phyloP scores from a whole-genome alignment of 1,140 invertebrate genomes.

The Caenorhabditis latens region DNA sequence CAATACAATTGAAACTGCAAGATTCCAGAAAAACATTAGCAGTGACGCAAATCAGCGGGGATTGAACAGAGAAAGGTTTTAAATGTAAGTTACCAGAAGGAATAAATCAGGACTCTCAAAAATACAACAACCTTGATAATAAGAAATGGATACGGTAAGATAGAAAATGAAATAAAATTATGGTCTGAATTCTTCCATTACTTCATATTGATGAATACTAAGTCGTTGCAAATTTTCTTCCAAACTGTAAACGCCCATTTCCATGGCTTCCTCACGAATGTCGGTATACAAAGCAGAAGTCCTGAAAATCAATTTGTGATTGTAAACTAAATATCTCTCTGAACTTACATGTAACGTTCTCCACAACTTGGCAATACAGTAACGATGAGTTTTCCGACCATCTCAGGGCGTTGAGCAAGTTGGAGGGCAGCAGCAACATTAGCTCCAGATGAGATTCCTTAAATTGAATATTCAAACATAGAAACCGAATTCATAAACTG shows the following conservation, averaged over 20 bases:
- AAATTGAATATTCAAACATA: slow-evolving; percentile 46
- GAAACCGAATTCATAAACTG: background rate
- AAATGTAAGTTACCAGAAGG: background rate
- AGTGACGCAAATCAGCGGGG: slow-evolving; percentile 5
- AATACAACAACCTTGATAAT: background rate
- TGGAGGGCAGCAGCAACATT: slow-evolving; percentile 72
- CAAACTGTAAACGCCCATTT: slow-evolving; percentile 69
- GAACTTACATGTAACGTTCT: slow-evolving; percentile 73
- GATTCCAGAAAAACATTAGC: background rate
- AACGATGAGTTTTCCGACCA: slow-evolving; percentile 74
- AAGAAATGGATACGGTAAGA: background rate
- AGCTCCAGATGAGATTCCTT: slow-evolving; percentile 76
- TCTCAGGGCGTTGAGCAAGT: slow-evolving; percentile 70
- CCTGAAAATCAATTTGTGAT: slow-evolving; percentile 60
- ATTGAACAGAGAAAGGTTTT: background rate
- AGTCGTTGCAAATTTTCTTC: slow-evolving; percentile 73
- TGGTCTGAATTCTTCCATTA: slow-evolving; percentile 34
- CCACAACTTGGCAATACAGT: slow-evolving; percentile 76
- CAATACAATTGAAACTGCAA: background rate
- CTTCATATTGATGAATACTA: slow-evolving; percentile 69
- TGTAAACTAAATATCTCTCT: slow-evolving; percentile 8
- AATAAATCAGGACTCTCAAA: background rate
- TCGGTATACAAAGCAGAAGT: slow-evolving; percentile 72
- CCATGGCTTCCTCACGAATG: slow-evolving; percentile 71
- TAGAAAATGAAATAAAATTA: background rate